These are phyloP conservation scores for Apoda limacodes DNA, from an alignment of 2,888 invertebrate species.

Conservation along the genomic window DNA sequence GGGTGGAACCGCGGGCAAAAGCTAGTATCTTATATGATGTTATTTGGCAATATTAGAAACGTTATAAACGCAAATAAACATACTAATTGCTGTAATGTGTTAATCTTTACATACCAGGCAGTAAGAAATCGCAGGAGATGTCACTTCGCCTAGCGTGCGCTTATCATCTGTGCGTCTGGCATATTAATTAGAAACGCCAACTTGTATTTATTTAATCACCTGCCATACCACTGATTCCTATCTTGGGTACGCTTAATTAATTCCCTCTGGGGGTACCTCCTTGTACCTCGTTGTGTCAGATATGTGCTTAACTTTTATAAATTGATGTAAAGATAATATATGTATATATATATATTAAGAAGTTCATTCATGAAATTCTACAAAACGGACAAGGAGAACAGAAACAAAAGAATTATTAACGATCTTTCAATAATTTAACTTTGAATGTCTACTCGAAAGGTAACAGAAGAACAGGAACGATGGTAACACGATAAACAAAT, in stretches of 20 bases:
- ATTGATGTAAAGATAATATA: too few relatives aligned
- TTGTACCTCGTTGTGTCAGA: too few relatives aligned
- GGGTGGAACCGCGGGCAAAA: too few relatives aligned
- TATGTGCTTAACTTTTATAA: too few relatives aligned
- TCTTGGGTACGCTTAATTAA: conserved; percentile 54
- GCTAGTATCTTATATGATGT: too few relatives aligned
- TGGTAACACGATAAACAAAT: conserved; percentile 66
- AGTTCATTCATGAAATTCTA: too few relatives aligned
- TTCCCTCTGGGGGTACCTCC: too few relatives aligned
- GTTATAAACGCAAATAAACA: neutral
- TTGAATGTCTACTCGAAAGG: conserved; percentile 26
- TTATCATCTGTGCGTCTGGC: conserved; percentile 59
- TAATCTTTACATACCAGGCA: conserved; percentile 44
- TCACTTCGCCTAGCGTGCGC: conserved; percentile 31
- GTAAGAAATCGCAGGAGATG: conserved; percentile 46
- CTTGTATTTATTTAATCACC: conserved; percentile 66
- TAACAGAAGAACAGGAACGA: conserved; percentile 43
- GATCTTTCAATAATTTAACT: too few relatives aligned
- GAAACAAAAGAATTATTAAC: too few relatives aligned
- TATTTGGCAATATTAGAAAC: too few relatives aligned
- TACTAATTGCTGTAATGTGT: conserved; percentile 42
- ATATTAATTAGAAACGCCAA: conserved; percentile 62
- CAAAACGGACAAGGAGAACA: too few relatives aligned
- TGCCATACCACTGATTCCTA: conserved; percentile 52
- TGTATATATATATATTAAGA: too few relatives aligned